Evolutionary conservation across 2,797 vertebrate species (phyloP).

Genomic region (Falco concolor): DNA sequence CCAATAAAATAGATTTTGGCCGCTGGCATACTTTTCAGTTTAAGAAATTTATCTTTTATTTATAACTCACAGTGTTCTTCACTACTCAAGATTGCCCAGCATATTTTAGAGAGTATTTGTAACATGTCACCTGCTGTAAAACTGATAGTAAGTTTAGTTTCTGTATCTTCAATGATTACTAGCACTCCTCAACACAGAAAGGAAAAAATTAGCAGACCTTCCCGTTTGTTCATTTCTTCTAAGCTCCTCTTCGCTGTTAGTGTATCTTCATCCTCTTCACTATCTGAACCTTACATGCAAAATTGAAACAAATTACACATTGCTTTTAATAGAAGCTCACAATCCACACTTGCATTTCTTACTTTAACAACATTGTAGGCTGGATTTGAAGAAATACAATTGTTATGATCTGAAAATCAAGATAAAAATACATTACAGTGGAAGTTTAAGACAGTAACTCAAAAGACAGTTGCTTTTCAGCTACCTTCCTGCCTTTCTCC

Average conservation of each 20-base stretch:
- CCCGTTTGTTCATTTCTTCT: slow-evolving; percentile 18
- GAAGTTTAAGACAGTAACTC: neutral
- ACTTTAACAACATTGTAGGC: neutral
- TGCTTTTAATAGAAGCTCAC: neutral
- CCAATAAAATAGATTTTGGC: neutral
- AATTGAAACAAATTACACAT: neutral
- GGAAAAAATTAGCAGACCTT: slow-evolving; percentile 18
- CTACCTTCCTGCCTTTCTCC: neutral
- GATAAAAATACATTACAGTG: neutral
- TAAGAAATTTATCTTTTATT: neutral
- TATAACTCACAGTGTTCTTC: neutral
- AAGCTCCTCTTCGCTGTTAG: neutral
- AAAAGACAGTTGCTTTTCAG: neutral
- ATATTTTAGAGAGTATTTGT: neutral
- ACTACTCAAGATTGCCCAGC: neutral
- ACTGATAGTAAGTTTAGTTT: neutral
- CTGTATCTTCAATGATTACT: neutral
- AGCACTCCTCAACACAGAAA: neutral
- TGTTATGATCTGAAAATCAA: neutral
- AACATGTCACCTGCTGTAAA: neutral
- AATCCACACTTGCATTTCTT: neutral
- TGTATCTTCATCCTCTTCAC: slow-evolving; percentile 50
- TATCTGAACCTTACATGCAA: slow-evolving; percentile 48
- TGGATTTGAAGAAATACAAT: neutral
- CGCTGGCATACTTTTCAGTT: neutral